A percentile compares a stretch with the other conserved stretches of the same genome.
These are phyloP conservation scores for Centropus bengalensis DNA, from an alignment of 2,113 vertebrate genomes.

Conservation along the genomic window DNA sequence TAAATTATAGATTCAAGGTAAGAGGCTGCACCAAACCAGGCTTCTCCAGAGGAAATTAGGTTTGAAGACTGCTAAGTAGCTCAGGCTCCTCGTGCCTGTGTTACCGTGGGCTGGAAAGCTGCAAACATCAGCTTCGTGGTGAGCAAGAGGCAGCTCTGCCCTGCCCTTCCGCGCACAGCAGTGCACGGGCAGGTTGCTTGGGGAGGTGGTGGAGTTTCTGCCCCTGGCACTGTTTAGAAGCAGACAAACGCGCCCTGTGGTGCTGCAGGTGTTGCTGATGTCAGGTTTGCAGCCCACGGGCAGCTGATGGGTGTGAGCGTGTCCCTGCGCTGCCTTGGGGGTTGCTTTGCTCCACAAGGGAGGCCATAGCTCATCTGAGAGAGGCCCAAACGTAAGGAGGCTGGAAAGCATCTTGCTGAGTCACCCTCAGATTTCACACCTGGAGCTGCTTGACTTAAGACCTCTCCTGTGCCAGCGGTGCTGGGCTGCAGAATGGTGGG, in stretches of 20 bases:
- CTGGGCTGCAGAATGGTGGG: rapidly evolving
- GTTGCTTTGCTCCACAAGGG: neutral
- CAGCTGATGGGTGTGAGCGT: rapidly evolving
- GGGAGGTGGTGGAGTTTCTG: neutral
- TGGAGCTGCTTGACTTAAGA: rapidly evolving
- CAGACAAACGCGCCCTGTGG: neutral
- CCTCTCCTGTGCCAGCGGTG: neutral
- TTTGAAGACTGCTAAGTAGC: too few relatives aligned
- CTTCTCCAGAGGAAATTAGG: too few relatives aligned
- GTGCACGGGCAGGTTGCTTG: neutral
- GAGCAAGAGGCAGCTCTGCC: too few relatives aligned
- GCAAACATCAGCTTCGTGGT: too few relatives aligned
- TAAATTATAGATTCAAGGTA: neutral
- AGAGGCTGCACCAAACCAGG: neutral
- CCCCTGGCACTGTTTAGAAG: neutral
- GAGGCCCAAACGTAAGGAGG: neutral
- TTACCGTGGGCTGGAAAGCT: too few relatives aligned
- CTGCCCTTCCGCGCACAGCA: neutral
- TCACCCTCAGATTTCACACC: neutral
- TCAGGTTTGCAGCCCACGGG: neutral
- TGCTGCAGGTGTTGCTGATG: neutral
- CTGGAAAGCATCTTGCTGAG: neutral
- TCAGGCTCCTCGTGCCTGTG: too few relatives aligned
- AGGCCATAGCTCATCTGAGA: neutral
- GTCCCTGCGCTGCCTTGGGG: neutral